Evolutionary conservation across 2,888 invertebrate genomes (phyloP).

Genomic region (Drosophila atroscutellata): DNA sequence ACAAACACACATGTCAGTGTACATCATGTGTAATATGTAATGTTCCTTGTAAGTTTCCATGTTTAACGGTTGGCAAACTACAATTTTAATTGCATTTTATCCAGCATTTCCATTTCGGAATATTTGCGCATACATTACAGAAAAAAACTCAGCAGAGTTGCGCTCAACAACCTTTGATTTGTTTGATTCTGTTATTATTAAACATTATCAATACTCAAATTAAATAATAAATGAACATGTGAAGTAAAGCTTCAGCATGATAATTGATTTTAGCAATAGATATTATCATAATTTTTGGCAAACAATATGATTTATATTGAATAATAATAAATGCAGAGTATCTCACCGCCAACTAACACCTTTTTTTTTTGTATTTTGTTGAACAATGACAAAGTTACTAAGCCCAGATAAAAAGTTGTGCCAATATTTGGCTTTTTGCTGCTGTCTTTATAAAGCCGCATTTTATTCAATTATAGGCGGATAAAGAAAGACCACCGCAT

Average conservation of each 20-base stretch:
- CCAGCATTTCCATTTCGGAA: conserved; percentile 49
- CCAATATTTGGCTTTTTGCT: conserved; percentile 72
- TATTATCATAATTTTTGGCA: neutral
- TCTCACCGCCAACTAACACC: conserved; percentile 1
- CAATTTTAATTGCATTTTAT: conserved; percentile 37
- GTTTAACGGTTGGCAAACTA: conserved; percentile 28
- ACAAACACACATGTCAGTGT: conserved; percentile 6
- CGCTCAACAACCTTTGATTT: conserved; percentile 11
- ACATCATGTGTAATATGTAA: conserved; percentile 38
- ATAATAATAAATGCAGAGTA: conserved; percentile 18
- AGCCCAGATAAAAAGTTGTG: conserved; percentile 73
- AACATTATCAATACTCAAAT: neutral
- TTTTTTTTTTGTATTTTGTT: conserved; percentile 12
- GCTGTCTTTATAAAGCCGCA: conserved; percentile 53
- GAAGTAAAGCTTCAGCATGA: neutral
- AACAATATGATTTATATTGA: neutral
- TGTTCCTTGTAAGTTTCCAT: conserved; percentile 55
- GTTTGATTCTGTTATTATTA: neutral
- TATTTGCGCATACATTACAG: conserved; percentile 32
- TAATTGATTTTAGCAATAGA: neutral
- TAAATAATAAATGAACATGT: neutral
- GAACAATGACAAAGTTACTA: conserved; percentile 53
- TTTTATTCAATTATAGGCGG: conserved; percentile 79
- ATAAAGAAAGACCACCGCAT: conserved; percentile 55
- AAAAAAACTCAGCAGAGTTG: conserved; percentile 1